Conservation (phyloP, 2,888 invertebrate species). For the Coecobrya sp. region DNA sequence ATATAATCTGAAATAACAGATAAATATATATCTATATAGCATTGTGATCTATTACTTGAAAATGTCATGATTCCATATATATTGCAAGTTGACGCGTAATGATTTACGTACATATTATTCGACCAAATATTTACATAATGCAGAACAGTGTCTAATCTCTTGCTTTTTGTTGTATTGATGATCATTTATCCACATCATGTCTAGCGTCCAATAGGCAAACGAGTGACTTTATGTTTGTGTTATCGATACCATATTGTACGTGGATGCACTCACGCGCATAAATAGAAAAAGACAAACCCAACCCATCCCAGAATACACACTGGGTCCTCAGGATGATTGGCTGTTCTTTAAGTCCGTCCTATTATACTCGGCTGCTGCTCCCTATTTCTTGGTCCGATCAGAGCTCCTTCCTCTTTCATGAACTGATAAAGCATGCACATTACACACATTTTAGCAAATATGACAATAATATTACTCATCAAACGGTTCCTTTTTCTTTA, state of each 20-base stretch:
- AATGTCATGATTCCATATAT: background rate
- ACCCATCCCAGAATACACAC: conserved; percentile 53
- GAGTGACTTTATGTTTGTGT: conserved; percentile 69
- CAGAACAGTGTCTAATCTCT: background rate
- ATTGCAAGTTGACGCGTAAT: background rate
- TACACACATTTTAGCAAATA: background rate
- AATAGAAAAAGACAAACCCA: conserved; percentile 64
- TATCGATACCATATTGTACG: conserved; percentile 76
- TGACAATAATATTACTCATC: background rate
- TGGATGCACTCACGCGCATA: conserved; percentile 73
- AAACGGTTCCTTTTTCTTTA: no score
- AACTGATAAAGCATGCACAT: background rate
- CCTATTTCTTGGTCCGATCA: background rate
- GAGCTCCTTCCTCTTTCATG: background rate
- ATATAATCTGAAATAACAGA: background rate
- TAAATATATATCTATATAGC: conserved; percentile 14
- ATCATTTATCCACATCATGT: background rate
- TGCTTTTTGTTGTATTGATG: background rate
- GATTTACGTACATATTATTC: background rate
- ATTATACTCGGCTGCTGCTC: conserved; percentile 45
- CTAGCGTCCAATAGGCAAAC: conserved; percentile 57
- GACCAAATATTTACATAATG: background rate
- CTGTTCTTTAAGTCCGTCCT: conserved; percentile 69
- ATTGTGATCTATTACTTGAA: conserved; percentile 45
- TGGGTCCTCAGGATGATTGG: conserved; percentile 72